Percentiles rank a stretch among this genome's conserved stretches.
Evolutionary conservation across 2,113 vertebrate genomes (phyloP).

Genomic region (Bos taurus): ARS-UCD2.0 NW_020192292.1:3391001-3391500

Average conservation of each 20-base stretch:
- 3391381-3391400: slow-evolving; percentile 65
- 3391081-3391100: too few species aligned
- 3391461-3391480: slow-evolving; percentile 53
- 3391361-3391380: slow-evolving; percentile 55
- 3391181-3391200: neutral
- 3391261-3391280: slow-evolving; percentile 52
- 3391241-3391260: slow-evolving; percentile 49
- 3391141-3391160: neutral
- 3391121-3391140: neutral
- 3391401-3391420: slow-evolving; percentile 59
- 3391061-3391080: neutral
- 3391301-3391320: slow-evolving; percentile 68
- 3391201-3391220: slow-evolving; percentile 9
- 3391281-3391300: slow-evolving; percentile 40
- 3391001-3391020: neutral
- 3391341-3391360: slow-evolving; percentile 61
- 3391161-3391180: slow-evolving; percentile 5
- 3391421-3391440: slow-evolving; percentile 61
- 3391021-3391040: neutral
- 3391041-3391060: neutral
- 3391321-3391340: slow-evolving; percentile 31
- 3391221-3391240: slow-evolving; percentile 54
- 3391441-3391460: slow-evolving; percentile 54
- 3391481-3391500: slow-evolving; percentile 52
- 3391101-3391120: neutral